phyloP scores from a whole-genome alignment of 1,140 invertebrate species.

The Nylanderia fulva region DNA sequence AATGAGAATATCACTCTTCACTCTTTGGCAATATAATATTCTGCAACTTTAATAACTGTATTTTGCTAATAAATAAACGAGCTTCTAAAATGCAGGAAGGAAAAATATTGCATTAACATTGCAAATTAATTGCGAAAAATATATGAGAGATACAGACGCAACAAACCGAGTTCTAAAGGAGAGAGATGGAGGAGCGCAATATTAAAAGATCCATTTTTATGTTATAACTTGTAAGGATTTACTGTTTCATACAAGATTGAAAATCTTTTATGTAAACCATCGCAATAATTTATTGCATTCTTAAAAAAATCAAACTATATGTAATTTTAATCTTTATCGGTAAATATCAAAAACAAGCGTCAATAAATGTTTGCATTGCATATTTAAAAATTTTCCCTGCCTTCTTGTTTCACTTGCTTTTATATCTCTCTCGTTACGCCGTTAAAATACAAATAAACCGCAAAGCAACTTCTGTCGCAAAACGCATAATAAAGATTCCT shows the following conservation, averaged over 20 bases:
- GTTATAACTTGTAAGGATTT: neutral
- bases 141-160: neutral
- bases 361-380: neutral
- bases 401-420: neutral
- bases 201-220: neutral
- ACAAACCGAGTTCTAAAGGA: neutral
- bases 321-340: conserved; percentile 9
- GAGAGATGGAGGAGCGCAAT: neutral
- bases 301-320: neutral
- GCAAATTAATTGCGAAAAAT: conserved; percentile 8
- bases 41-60: neutral
- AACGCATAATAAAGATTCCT: conserved; percentile 55
- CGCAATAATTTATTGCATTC: neutral
- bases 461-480: conserved; percentile 25
- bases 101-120: conserved; percentile 16
- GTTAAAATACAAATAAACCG: conserved; percentile 37
- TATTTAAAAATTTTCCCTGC: neutral
- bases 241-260: neutral
- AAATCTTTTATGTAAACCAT: neutral
- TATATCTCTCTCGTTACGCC: neutral
- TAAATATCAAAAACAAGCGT: neutral
- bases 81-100: neutral
- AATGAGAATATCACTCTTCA: conserved; percentile 8
- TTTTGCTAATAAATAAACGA: conserved; percentile 2
- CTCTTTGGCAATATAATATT: conserved; percentile 3